Conservation (phyloP, 2,888 invertebrate genomes). For the Blera fallax region DNA sequence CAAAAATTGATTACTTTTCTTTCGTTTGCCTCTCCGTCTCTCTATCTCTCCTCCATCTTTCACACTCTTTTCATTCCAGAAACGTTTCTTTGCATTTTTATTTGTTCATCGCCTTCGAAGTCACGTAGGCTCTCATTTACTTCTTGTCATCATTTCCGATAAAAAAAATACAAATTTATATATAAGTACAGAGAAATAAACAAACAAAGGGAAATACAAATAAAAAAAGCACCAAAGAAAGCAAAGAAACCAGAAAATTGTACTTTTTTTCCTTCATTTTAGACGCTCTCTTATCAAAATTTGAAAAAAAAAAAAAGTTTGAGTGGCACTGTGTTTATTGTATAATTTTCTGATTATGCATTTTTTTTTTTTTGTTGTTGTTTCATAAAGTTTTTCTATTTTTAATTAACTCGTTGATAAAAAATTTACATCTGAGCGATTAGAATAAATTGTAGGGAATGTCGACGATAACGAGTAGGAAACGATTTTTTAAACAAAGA, state of each 20-base stretch:
- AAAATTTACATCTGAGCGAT: constrained; percentile 13
- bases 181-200: background rate
- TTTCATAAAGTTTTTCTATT: background rate
- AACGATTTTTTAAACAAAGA: background rate
- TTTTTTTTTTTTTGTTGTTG: constrained; percentile 4
- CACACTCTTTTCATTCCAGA: background rate
- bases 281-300: constrained; percentile 25
- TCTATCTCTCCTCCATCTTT: background rate
- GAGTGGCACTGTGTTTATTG: background rate
- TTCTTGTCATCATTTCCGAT: constrained; percentile 41
- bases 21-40: no score
- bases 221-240: background rate
- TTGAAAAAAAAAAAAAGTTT: background rate
- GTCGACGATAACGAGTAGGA: background rate
- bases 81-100: background rate
- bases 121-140: constrained; percentile 56
- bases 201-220: background rate
- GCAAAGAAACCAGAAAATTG: constrained; percentile 25
- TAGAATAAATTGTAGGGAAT: background rate
- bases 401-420: constrained; percentile 4
- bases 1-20: constrained; percentile 9
- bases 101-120: constrained; percentile 28
- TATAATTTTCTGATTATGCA: constrained; percentile 32
- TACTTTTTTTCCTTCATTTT: background rate
- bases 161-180: constrained; percentile 18